Evolutionary conservation across 2,113 vertebrate species (phyloP).

Genomic region (Syngnathus typhle): DNA sequence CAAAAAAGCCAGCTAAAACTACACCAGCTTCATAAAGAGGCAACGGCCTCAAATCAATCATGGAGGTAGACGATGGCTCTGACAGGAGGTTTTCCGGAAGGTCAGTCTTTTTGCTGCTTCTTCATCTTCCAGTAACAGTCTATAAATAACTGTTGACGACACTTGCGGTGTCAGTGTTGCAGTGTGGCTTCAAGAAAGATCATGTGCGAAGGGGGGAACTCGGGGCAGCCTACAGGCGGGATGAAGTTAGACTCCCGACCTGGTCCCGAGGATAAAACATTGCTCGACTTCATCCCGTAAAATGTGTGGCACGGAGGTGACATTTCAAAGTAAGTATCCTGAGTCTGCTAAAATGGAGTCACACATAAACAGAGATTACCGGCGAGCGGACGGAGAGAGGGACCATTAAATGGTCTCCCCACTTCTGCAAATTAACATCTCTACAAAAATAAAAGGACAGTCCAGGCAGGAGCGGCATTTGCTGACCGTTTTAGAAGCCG

Average conservation of each 20-base stretch:
- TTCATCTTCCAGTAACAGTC: conserved; percentile 65
- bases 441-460: neutral
- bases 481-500: neutral
- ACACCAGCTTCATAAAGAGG: neutral
- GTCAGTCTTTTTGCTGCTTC: conserved; percentile 47
- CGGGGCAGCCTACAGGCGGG: conserved; percentile 15
- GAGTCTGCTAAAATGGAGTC: neutral
- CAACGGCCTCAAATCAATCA: neutral
- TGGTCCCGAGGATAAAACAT: conserved; percentile 12
- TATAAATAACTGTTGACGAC: conserved; percentile 64
- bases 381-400: conserved; percentile 12
- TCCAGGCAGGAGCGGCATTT: neutral
- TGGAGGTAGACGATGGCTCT: neutral
- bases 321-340: conserved; percentile 16
- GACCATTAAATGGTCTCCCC: conserved; percentile 25
- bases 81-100: conserved; percentile 17
- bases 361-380: neutral
- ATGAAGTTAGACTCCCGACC: conserved; percentile 46
- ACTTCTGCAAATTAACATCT: conserved; percentile 3
- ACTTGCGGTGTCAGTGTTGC: conserved; percentile 24
- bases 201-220: conserved; percentile 23
- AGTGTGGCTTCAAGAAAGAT: conserved; percentile 35
- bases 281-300: conserved; percentile 17
- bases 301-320: conserved; percentile 7
- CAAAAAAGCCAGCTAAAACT: neutral